Evolutionary conservation across 2,113 vertebrate genomes (phyloP), one percentile per base, ranked within the genome.

Genomic region (Cryptotis parvus): DNA sequence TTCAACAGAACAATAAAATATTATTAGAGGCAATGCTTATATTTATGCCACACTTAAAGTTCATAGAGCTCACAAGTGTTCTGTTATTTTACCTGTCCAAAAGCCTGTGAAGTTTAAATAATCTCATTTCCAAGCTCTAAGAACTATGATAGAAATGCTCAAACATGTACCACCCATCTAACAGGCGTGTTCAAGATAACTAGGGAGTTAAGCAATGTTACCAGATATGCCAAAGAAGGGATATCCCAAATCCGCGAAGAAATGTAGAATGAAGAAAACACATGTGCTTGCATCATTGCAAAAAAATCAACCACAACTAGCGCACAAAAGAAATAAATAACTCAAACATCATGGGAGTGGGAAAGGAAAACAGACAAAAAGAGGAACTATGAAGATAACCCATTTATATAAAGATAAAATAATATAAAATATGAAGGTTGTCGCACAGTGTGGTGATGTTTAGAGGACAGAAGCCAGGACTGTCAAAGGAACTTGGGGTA

Each of bases 141-240:
- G 27, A 22, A 49, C 66, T 20, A 27, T 16, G 11, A 61, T 43
- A 61, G 39, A 82, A 86, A 74, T 33, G 15, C 37, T 41, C 43
- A 39, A 1, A 49, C 3, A 29, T 0, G 8, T n/a, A n/a, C 24
- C 24, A 65, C 45, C 45, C 45, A 6, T 9, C 20, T 9, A 0
- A 41, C 74, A 37, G 31, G 3, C 31, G 68, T 9, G 22, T 31
- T 18, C 39, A 76, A 41, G 9, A 91, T 3, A 20, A 20, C 5
- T 1, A 79, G n/a, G 9, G 7, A 43, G 39, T 8, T 22, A 18
- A n/a, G n/a, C 33, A 22, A 3, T 11, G 49, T 26, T 65, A 33
- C 20, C 4, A 33, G 35, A 22, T 29, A 18, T 6, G 11, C 31
- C 16, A 4, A 49, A 65, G 20, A 43, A 10, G 33, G 69, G 22